Conservation (phyloP, 2,888 invertebrate species). For the Hedya salicella region DNA sequence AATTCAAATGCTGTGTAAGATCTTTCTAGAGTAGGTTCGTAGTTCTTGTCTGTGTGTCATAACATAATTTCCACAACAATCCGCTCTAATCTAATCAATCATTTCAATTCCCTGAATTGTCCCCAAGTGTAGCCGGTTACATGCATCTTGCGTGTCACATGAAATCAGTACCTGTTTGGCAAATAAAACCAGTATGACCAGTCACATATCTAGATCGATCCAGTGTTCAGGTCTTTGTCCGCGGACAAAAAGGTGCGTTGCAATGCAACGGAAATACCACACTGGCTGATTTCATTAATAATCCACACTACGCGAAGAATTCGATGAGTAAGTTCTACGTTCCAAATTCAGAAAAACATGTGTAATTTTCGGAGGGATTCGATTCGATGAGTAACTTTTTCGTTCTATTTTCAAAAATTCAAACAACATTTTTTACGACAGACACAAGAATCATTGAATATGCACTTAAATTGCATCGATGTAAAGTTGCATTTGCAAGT, state of each 20-base stretch:
- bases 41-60: not conserved
- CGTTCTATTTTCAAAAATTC: conserved; percentile 27
- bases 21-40: too few relatives aligned
- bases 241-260: conserved; percentile 26
- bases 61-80: not conserved
- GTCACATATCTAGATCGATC: conserved; percentile 38
- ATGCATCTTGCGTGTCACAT: conserved; percentile 14
- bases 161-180: conserved; percentile 34
- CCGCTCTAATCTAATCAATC: not conserved
- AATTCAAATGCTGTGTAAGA: too few relatives aligned
- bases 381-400: conserved; percentile 23
- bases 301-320: conserved; percentile 8
- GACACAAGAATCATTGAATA: not conserved
- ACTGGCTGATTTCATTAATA: conserved; percentile 30
- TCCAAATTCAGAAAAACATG: conserved; percentile 7
- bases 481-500: not conserved
- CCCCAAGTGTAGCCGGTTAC: not conserved
- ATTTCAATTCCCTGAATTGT: conserved; percentile 1
- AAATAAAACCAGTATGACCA: conserved; percentile 37
- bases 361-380: conserved; percentile 1
- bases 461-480: not conserved
- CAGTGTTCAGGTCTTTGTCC: conserved; percentile 41
- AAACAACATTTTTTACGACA: not conserved
- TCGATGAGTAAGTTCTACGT: conserved; percentile 24
- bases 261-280: conserved; percentile 38